Evolutionary conservation across 2,888 invertebrate species (phyloP), one percentile per base, ranked within the genome.

Genomic region (Zaprionus bogoriensis): DNA sequence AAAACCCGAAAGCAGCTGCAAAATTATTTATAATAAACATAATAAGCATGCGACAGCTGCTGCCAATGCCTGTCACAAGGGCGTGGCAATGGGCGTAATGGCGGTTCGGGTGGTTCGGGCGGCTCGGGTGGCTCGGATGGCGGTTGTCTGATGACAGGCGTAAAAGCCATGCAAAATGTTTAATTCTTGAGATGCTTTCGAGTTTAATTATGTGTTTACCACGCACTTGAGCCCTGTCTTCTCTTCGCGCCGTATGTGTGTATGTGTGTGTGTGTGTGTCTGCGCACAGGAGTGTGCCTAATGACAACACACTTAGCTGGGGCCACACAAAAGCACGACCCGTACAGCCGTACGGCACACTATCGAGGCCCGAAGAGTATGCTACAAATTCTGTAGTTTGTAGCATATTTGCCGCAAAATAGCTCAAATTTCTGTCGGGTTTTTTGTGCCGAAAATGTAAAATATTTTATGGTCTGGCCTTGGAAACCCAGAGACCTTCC

Each of bases 171-270:
- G 48, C 62, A 59, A 63, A 75, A 72, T 71, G 68, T 66, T 80
- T 78, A 78, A 87, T 82, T 78, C 87, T 74, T 69, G 65, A 72
- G 76, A 78, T 72, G 70, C 67, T 78, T 74, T 68, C 61, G 58
- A 73, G 81, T 77, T 80, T 84, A 88, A 87, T 88, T 87, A 88
- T 72, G 82, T 87, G 78, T 82, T 84, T 71, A 69, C 66, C 72
- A 54, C 67, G 59, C 63, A 66, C 65, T 75, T 67, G 59, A 58
- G 44, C 25, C 14, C 42, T 41, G n/a, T 41, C 6, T 22, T 12
- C 27, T 9, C 27, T 46, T 22, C 17, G 14, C 12, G 41, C 14
- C 23, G 28, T 46, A 19, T 50, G 32, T 28, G 17, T 14, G 4
- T 6, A 5, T 41, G 6, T 51, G 25, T 55, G 10, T 52, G 42